Evolutionary conservation across 2,113 vertebrate genomes (phyloP), one percentile per base, ranked within the genome.

Genomic region (Caretta caretta): DNA sequence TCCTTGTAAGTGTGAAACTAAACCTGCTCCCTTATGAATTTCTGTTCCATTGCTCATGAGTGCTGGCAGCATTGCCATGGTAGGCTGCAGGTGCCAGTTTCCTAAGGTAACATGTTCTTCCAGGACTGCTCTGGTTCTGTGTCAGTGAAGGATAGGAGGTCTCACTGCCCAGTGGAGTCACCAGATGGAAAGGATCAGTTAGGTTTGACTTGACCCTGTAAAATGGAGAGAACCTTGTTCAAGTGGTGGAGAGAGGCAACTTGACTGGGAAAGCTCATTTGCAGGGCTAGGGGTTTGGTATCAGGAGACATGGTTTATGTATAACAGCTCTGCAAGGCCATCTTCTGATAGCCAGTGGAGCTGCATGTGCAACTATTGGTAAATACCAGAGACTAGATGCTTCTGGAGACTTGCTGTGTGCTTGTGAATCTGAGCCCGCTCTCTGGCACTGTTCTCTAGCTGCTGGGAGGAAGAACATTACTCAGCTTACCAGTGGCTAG

Each of bases 141-240:
- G 46, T 78, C 31, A 42, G 69, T 2, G 48, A 75, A 89, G 82
- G 85, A 89, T 86, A 17, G 79, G 35, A 72, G 80, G 76, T 38
- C 56, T 83, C 0, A 1, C 20, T 31, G 0, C 8, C 0, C 65
- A 0, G 0, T 51, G 56, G 49, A 86, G 75, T 20, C 56, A 80
- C 42, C 19, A n/a, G 83, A 12, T 31, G 83, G 85, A 85, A 42
- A 84, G 69, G 35, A 42, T n/a, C 3, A 1, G 2, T 50, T 80
- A 42, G 42, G 8, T 17, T 42, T 11, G 35, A 22, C 69, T 83
- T 27, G 65, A 14, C 9, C 89, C 69, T 24, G 10, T 42, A 75
- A 69, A 75, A 75, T 49, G 80, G 42, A 80, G 49, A 80, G 72
- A 80, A 29, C 53, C 27, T 75, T 2, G 1, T 16, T 49, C 85